phyloP scores from a whole-genome alignment of 2,113 vertebrate species.

The Pachypanchax playfairii region DNA sequence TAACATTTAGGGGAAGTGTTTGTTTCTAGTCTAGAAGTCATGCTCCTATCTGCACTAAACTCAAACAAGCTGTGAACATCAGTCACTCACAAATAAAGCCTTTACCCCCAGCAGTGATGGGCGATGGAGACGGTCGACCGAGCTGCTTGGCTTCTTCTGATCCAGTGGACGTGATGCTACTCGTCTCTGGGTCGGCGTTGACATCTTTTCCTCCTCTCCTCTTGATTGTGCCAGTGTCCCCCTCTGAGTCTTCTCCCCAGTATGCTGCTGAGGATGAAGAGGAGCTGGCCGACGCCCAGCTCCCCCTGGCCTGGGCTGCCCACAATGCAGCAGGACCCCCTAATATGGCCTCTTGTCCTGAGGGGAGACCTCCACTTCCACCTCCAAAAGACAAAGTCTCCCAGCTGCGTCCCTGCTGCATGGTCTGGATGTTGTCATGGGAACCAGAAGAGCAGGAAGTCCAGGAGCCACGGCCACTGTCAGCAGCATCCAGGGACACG shows the following conservation, averaged over 20 bases:
- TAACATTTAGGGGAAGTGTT: no score
- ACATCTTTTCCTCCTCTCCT: slow-evolving; percentile 95
- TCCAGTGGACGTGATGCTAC: slow-evolving; percentile 85
- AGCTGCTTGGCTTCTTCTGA: slow-evolving; percentile 89
- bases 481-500: slow-evolving; percentile 93
- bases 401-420: slow-evolving; percentile 96
- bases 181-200: slow-evolving; percentile 87
- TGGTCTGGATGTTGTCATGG: slow-evolving; percentile 98
- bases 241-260: slow-evolving; percentile 97
- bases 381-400: slow-evolving; percentile 87
- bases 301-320: slow-evolving; percentile 91
- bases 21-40: no score
- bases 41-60: background rate
- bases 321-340: slow-evolving; percentile 85
- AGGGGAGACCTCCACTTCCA: slow-evolving; percentile 83
- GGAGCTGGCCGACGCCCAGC: slow-evolving; percentile 88
- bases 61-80: background rate
- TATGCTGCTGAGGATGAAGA: slow-evolving; percentile 91
- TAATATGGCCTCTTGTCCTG: slow-evolving; percentile 80
- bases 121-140: slow-evolving; percentile 79
- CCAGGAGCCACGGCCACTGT: slow-evolving; percentile 98
- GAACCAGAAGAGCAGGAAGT: slow-evolving; percentile 98
- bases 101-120: slow-evolving; percentile 87
- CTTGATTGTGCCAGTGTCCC: slow-evolving; percentile 98
- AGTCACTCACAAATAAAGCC: slow-evolving; percentile 85